These are phyloP conservation scores for Psittacula derbiana DNA, from an alignment of 2,797 vertebrate genomes.

Conservation along the genomic window DNA sequence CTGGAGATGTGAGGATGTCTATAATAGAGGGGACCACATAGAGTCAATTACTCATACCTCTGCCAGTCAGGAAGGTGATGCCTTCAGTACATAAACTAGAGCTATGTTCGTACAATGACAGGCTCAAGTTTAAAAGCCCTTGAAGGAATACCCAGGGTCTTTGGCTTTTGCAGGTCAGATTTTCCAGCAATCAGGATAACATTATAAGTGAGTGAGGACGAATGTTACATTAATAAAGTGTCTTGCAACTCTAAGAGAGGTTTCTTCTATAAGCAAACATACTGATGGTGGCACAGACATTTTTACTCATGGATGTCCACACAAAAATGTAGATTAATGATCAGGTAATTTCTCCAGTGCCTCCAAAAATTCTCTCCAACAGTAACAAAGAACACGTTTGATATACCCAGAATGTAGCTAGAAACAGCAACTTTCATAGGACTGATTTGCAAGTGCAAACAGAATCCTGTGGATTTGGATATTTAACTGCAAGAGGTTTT, in stretches of 20 bases:
- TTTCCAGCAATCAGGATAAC: neutral
- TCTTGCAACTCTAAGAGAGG: neutral
- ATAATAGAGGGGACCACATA: neutral
- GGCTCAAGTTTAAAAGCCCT: neutral
- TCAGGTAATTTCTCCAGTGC: neutral
- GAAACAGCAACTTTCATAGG: neutral
- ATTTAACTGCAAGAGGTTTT: neutral
- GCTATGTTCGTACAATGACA: fast-evolving
- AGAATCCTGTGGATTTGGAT: neutral
- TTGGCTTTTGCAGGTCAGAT: neutral
- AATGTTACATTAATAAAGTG: neutral
- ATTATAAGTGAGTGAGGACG: neutral
- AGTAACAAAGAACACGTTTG: neutral
- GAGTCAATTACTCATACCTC: neutral
- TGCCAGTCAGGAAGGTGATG: neutral
- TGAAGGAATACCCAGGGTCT: neutral
- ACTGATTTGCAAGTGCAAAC: neutral
- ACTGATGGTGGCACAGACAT: fast-evolving
- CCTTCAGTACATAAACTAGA: neutral
- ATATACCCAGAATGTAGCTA: neutral
- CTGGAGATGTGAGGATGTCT: neutral
- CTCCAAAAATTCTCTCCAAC: neutral
- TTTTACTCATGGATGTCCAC: neutral
- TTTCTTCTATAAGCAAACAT: neutral
- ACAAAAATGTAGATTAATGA: neutral